Evolutionary conservation across 1,140 invertebrate species (phyloP), one percentile per base, ranked within the genome.

Genomic region (Daktulosphaira vitifoliae): DNA sequence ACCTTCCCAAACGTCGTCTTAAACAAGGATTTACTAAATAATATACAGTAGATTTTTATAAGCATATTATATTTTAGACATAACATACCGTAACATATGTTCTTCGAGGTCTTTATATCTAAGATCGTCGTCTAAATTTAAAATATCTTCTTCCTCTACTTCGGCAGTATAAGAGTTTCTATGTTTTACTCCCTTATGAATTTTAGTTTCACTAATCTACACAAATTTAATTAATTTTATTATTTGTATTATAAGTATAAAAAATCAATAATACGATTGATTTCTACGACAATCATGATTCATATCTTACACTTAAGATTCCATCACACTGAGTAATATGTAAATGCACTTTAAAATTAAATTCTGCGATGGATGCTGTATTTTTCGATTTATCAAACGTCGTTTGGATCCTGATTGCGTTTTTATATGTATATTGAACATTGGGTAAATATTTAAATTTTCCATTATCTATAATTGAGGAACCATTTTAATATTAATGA

Each of bases 371-470:
- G 11, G 56, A 44, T n/a, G 56, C 56, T 11, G 56, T 62, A n/a
- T 62, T 62, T 16, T 62, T 62, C 0, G 56, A 62, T 15, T 62
- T 62, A n/a, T 62, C 56, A 16, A 62, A 62, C 56, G 56, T 62
- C n/a, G 56, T 62, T 11, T 62, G 56, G 18, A 33, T 48, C 16
- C 42, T 16, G 8, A 62, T 62, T 6, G 56, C 16, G 18, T 62
- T 8, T 29, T 62, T 26, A 23, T 62, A 62, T 13, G 46, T 39
- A 25, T 62, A 62, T 8, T 29, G 4, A 25, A 16, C 29, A 18
- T 46, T 23, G 39, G 56, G 42, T 20, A 20, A 29, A 20, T 44
- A 62, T 2, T 62, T 62, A 15, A 62, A 62, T 22, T 62, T 62
- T 18, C 56, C 56, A 20, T 48, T 6, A 5, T 33, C 56, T 62